Evolutionary conservation across 2,797 vertebrate genomes (phyloP).

Genomic region (Lithobates pipiens): DNA sequence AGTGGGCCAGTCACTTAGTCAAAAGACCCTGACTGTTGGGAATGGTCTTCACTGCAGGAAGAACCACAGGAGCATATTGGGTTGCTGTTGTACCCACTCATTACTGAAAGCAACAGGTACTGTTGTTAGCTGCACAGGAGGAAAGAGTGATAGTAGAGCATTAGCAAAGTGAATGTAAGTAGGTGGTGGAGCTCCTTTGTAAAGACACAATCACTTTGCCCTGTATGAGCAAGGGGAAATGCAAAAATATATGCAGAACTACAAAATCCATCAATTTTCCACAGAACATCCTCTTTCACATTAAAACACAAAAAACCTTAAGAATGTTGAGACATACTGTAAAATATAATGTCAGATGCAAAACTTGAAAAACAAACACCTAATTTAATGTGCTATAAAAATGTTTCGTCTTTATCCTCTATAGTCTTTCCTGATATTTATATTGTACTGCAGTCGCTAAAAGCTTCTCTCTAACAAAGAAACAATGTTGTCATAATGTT

Average conservation of each 20-base stretch:
- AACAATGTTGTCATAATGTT: constrained; percentile 39
- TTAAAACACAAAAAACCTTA: not conserved
- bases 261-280: not conserved
- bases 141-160: no score
- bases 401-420: not conserved
- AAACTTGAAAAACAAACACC: not conserved
- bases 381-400: constrained; percentile 17
- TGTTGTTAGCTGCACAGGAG: no score
- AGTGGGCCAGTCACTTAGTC: no score
- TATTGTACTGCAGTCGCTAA: not conserved
- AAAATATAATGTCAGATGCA: constrained; percentile 11
- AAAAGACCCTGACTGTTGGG: no score
- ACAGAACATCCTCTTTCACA: not conserved
- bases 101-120: no score
- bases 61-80: no score
- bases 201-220: not conserved
- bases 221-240: not conserved
- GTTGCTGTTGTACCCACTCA: no score
- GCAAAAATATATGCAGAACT: not conserved
- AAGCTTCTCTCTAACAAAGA: constrained; percentile 18
- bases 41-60: no score
- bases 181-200: no score
- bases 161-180: no score
- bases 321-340: not conserved
- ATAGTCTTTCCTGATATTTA: constrained; percentile 28